A percentile compares a stretch with the other conserved stretches of the same genome.
Evolutionary conservation across 1,140 invertebrate species (phyloP).

Genomic region (Vollenhovia emeryi): DNA sequence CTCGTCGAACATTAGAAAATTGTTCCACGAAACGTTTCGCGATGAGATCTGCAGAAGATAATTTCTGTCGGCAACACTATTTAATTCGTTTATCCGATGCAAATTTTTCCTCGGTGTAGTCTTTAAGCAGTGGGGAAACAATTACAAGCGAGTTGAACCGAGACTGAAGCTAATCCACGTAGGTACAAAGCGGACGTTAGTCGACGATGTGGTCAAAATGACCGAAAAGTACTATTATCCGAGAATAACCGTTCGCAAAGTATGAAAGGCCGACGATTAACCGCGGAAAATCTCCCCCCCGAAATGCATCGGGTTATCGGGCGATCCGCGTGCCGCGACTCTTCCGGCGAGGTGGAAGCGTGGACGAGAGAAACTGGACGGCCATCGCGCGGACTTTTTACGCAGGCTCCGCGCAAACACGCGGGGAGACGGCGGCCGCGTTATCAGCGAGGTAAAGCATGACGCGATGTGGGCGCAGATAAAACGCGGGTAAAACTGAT

Average conservation of each 20-base stretch:
- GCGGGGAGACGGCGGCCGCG: neutral
- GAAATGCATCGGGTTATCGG: neutral
- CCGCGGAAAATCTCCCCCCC: neutral
- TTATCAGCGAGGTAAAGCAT: conserved; percentile 27
- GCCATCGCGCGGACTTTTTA: conserved; percentile 7
- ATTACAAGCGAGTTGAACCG: too few species aligned
- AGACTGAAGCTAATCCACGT: too few species aligned
- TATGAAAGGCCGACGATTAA: neutral
- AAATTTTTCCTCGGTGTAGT: too few species aligned
- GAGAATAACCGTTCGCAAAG: too few species aligned
- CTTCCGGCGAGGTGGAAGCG: neutral
- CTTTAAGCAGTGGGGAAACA: too few species aligned
- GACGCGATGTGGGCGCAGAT: conserved; percentile 21
- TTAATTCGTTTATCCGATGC: too few species aligned
- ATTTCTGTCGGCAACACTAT: too few species aligned
- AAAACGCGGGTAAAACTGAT: conserved; percentile 39
- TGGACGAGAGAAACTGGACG: neutral
- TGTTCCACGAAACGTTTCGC: neutral
- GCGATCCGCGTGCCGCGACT: neutral
- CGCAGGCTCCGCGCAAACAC: neutral
- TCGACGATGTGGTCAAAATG: too few species aligned
- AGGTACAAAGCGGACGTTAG: too few species aligned
- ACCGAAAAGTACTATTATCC: too few species aligned
- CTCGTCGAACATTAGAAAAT: neutral
- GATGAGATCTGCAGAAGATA: neutral